These are phyloP conservation scores for Dryococelus australis DNA, from an alignment of 2,888 invertebrate genomes.

Conservation along the genomic window DNA sequence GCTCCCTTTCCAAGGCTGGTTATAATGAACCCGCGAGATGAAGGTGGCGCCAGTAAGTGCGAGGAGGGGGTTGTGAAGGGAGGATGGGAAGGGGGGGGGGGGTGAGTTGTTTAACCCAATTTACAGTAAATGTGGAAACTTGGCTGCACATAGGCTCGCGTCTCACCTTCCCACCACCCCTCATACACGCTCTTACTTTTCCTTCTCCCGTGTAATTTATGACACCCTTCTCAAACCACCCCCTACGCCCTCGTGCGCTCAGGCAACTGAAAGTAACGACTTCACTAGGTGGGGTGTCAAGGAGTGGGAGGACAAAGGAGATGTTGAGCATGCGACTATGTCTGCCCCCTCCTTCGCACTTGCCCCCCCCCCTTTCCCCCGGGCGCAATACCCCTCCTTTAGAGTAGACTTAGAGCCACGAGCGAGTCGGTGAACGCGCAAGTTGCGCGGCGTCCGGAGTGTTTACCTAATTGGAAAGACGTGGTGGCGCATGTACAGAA, in stretches of 20 bases:
- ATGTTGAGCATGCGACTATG: conserved; percentile 16
- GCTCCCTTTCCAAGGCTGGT: neutral
- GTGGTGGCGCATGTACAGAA: neutral
- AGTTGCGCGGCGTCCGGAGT: neutral
- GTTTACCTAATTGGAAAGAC: neutral
- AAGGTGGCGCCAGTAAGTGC: neutral
- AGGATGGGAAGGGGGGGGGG: neutral
- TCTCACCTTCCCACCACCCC: neutral
- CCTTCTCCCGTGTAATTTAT: neutral
- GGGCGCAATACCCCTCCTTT: neutral
- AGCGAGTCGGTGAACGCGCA: neutral
- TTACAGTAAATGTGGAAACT: conserved; percentile 31
- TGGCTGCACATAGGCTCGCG: neutral
- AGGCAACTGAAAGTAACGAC: neutral
- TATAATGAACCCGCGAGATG: conserved; percentile 16
- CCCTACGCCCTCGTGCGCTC: neutral
- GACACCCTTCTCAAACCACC: neutral
- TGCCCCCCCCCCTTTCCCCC: too few species aligned
- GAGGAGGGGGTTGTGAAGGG: neutral
- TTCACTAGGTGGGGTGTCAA: neutral
- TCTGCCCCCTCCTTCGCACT: neutral
- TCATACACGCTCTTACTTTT: neutral
- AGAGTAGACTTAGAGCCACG: too few species aligned
- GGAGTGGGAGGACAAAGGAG: neutral
- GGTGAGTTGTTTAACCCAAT: conserved; percentile 24